Base-by-base conservation (phyloP, 1,140 invertebrate species). In the Panagrolaimus sp. region DNA sequence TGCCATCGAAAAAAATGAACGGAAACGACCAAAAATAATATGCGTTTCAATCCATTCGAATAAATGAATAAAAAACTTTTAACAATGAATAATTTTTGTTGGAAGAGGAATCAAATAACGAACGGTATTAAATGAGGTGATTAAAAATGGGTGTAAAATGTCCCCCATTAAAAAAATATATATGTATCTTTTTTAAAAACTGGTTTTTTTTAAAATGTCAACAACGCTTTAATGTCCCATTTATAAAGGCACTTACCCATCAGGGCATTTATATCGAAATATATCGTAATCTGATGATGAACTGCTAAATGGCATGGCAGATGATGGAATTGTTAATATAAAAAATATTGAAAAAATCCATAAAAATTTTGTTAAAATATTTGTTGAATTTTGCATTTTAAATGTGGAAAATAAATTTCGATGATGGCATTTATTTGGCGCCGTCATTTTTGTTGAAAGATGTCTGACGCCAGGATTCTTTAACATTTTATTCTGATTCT, bases 261-360 rank as follows among this genome's bases (percentile, higher is more conserved):
- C 52, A 58, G 52, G 52, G 17, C 52, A 58, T 17, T 58, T 58
- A 17, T 58, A 58, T 28, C 52, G 52, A 58, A 58, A 58, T 58
- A 58, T 28, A 58, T 58, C 52, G 28, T 58, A 58, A 10, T 58
- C 52, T 21, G 52, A 24, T 21, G 21, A 26, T 52, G 15, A 21
- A 52, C 10, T 52, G 45, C n/a, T 9, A 14, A 58, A 28, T 14
- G 52, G 0, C 52, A 58, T 58, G 28, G 17, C 21, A 21, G 21
- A 58, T n/a, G 26, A 21, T 58, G 21, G 21, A 58, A 58, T 28
- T 21, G 52, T 4, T 12, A 17, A 58, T 12, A 21, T n/a, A 24
- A 10, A 58, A 58, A 26, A 58, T 58, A 58, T 58, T n/a, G 48
- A 52, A 12, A 12, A 58, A 58, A 58, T 58, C 14, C 52, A 21